Evolutionary conservation across 1,140 invertebrate genomes (phyloP).

Genomic region (Drosophila grimshawi): DNA sequence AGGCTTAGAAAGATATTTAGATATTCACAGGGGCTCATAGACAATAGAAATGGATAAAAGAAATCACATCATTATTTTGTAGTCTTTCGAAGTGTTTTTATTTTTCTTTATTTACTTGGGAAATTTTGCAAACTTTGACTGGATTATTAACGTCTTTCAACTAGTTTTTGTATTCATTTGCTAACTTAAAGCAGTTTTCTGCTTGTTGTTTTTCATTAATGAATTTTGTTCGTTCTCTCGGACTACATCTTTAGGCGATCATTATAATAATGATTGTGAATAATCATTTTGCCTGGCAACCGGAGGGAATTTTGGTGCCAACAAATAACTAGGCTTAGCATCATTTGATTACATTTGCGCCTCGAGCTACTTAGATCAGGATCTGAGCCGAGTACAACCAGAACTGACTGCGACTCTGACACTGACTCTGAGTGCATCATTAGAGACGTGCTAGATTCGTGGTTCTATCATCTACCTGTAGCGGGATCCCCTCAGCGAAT

Average conservation of each 20-base stretch:
- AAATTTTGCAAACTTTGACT: too few relatives aligned
- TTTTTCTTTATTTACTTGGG: too few relatives aligned
- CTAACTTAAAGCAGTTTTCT: slow-evolving; percentile 9
- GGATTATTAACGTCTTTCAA: slow-evolving; percentile 42
- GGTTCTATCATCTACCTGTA: slow-evolving; percentile 27
- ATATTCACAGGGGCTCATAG: too few relatives aligned
- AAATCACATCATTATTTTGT: slow-evolving; percentile 54
- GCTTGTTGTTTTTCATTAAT: slow-evolving; percentile 43
- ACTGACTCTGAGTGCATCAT: slow-evolving; percentile 77
- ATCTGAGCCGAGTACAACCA: slow-evolving; percentile 44
- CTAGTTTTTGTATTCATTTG: slow-evolving; percentile 1
- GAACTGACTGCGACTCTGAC: slow-evolving; percentile 14
- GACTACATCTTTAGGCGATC: slow-evolving; percentile 14
- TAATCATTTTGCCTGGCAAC: slow-evolving; percentile 68
- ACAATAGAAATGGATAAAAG: background rate
- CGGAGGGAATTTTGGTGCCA: slow-evolving; percentile 78
- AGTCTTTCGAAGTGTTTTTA: too few relatives aligned
- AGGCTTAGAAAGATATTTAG: too few relatives aligned
- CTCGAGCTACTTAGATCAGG: slow-evolving; percentile 16
- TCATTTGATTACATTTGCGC: slow-evolving; percentile 50
- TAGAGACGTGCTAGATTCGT: slow-evolving; percentile 80
- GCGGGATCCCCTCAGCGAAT: background rate
- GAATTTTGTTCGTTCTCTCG: slow-evolving; percentile 56
- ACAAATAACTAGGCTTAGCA: slow-evolving; percentile 72
- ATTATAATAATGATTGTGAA: slow-evolving; percentile 5